A percentile compares a stretch with the other conserved stretches of the same genome.
phyloP scores from a whole-genome alignment of 2,888 invertebrate genomes.

The Arenicola marina region DNA sequence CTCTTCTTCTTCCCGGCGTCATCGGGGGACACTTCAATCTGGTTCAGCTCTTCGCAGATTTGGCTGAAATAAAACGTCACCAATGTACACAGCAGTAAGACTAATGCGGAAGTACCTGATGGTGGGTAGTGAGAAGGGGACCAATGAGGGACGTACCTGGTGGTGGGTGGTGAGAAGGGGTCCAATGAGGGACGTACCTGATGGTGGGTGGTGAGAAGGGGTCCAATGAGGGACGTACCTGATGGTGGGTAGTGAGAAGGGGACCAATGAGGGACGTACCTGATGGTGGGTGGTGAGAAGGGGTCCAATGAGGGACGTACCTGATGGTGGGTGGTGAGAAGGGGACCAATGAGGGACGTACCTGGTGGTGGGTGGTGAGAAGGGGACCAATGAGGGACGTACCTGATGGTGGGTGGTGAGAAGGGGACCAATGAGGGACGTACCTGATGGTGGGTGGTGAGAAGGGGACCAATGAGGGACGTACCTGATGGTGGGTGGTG shows the following conservation, averaged over 20 bases:
- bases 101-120: not conserved
- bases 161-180: constrained; percentile 74
- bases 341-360: constrained; percentile 74
- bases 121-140: no score
- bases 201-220: constrained; percentile 76
- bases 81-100: constrained; percentile 5
- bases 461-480: constrained; percentile 73
- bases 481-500: constrained; percentile 75
- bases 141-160: constrained; percentile 68
- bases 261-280: constrained; percentile 73
- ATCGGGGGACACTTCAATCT: constrained; percentile 61
- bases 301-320: constrained; percentile 75
- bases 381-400: constrained; percentile 73
- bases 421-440: constrained; percentile 73
- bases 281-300: constrained; percentile 74
- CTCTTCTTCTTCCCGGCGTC: constrained; percentile 18
- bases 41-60: constrained; percentile 71
- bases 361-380: constrained; percentile 75
- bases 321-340: constrained; percentile 74
- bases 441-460: constrained; percentile 76
- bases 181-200: constrained; percentile 72
- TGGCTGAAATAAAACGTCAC: constrained; percentile 58
- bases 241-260: constrained; percentile 75
- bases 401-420: constrained; percentile 76
- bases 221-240: constrained; percentile 72